phyloP scores from a whole-genome alignment of 2,113 vertebrate genomes.

The Ammospiza nelsoni region DNA sequence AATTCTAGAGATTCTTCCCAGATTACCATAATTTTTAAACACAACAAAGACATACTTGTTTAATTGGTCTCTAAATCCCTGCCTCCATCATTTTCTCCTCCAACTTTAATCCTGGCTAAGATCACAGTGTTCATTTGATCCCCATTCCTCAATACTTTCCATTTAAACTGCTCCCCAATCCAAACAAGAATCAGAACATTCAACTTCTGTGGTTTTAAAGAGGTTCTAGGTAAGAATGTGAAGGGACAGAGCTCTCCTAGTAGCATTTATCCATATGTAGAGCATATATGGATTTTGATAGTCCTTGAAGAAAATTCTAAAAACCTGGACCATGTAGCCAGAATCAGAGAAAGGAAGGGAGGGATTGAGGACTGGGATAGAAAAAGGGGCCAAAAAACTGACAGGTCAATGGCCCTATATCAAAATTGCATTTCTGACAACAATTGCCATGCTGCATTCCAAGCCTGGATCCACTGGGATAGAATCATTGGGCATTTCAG shows the following conservation, averaged over 20 bases:
- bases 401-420: accelerated
- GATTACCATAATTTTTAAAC: background rate
- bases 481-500: background rate
- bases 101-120: background rate
- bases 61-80: background rate
- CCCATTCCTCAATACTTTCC: background rate
- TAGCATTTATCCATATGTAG: background rate
- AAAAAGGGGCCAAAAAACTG: background rate
- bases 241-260: background rate
- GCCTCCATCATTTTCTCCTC: background rate
- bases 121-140: background rate
- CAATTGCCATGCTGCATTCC: background rate
- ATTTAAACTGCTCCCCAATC: background rate
- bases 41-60: background rate
- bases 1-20: background rate
- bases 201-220: background rate
- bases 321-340: background rate
- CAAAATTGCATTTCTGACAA: background rate
- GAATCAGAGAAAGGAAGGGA: background rate
- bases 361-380: background rate
- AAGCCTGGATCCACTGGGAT: background rate
- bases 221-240: background rate
- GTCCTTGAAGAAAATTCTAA: background rate
- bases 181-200: background rate
- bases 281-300: background rate